A percentile compares a stretch with the other conserved stretches of the same genome.
Conservation (phyloP, 2,797 vertebrate species). For the Myotis planiceps region DNA sequence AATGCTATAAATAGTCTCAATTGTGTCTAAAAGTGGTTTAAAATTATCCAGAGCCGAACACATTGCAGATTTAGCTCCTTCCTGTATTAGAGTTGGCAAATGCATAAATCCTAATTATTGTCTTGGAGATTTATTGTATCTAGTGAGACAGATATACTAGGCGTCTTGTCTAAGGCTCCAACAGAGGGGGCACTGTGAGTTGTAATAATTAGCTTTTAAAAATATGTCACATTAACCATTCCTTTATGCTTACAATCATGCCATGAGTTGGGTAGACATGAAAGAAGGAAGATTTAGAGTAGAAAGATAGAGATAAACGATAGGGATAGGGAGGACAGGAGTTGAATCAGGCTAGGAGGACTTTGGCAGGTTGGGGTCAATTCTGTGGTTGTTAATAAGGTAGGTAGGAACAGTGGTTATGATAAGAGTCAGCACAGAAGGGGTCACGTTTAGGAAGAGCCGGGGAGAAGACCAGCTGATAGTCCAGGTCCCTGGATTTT, state of each 20-base stretch:
- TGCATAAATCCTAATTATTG: neutral
- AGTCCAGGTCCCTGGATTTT: neutral
- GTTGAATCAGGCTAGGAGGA: neutral
- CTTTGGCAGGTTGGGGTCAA: neutral
- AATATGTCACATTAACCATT: neutral
- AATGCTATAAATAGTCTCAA: neutral
- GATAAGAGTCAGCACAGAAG: neutral
- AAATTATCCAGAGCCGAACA: slow-evolving; percentile 29
- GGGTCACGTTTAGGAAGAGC: neutral
- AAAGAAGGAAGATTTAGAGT: neutral
- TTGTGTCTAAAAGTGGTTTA: slow-evolving; percentile 10
- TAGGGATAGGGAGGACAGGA: neutral
- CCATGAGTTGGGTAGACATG: neutral
- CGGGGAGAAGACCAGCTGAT: neutral
- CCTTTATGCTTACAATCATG: neutral
- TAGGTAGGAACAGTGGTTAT: neutral
- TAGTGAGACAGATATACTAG: neutral
- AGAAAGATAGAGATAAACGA: neutral
- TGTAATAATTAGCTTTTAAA: slow-evolving; percentile 20
- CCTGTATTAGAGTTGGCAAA: neutral
- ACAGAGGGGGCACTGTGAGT: neutral
- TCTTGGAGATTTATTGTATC: neutral
- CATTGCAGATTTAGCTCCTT: neutral
- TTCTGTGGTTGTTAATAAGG: neutral
- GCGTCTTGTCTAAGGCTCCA: neutral